Percentiles rank a stretch among this genome's conserved stretches.
phyloP scores from a whole-genome alignment of 1,140 invertebrate genomes.

The Pteromalus puparum region DNA sequence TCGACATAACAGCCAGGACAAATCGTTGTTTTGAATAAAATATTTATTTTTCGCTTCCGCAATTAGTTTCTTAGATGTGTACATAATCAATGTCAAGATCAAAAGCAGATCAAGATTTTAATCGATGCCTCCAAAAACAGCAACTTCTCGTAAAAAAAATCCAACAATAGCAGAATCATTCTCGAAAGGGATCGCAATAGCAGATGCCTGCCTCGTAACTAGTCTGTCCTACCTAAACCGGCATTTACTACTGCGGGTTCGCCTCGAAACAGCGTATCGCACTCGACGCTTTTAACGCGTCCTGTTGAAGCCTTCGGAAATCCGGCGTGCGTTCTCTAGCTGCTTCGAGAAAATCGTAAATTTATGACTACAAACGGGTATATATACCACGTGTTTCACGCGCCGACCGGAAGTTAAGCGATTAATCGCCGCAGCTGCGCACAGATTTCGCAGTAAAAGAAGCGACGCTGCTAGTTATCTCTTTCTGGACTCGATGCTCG shows the following conservation, averaged over 20 bases:
- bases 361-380: not conserved
- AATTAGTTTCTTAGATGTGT: too few relatives aligned
- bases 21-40: too few relatives aligned
- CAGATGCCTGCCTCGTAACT: too few relatives aligned
- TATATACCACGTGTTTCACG: not conserved
- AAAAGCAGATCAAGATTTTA: too few relatives aligned
- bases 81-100: too few relatives aligned
- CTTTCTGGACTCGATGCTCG: not conserved
- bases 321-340: not conserved
- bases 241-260: not conserved
- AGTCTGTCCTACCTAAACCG: too few relatives aligned
- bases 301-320: not conserved
- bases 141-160: too few relatives aligned
- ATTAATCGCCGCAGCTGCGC: not conserved
- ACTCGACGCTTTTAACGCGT: not conserved
- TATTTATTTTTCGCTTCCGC: too few relatives aligned
- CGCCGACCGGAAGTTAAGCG: not conserved
- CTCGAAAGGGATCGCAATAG: too few relatives aligned
- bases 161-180: too few relatives aligned
- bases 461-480: not conserved
- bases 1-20: too few relatives aligned
- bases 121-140: too few relatives aligned
- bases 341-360: constrained; percentile 9
- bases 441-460: not conserved
- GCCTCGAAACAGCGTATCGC: not conserved